Conservation (phyloP, 2,888 invertebrate genomes). For the Tridacna crocea region DNA sequence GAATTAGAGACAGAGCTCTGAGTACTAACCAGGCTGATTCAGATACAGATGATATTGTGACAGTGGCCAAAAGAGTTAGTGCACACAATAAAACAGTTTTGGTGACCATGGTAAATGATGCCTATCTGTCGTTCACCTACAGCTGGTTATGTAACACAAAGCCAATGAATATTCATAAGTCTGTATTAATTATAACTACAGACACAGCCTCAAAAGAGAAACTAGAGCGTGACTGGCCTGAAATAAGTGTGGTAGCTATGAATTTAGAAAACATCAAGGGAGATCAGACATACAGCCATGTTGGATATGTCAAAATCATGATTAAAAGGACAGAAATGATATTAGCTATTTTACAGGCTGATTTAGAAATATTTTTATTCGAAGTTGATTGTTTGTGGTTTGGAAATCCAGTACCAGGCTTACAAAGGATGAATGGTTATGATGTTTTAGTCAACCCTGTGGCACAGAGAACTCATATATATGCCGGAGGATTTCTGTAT, state of each 20-base stretch:
- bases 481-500: conserved; percentile 72
- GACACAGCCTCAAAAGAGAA: conserved; percentile 62
- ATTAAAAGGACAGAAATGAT: conserved; percentile 66
- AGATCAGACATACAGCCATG: conserved; percentile 70
- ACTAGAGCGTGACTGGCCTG: conserved; percentile 68
- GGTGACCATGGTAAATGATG: conserved; percentile 71
- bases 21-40: background rate
- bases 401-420: conserved; percentile 67
- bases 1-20: background rate
- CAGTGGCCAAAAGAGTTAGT: conserved; percentile 56
- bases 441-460: conserved; percentile 68
- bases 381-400: conserved; percentile 76
- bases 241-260: conserved; percentile 62
- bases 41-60: conserved; percentile 39
- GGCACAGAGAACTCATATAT: conserved; percentile 41
- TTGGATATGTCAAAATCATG: conserved; percentile 73
- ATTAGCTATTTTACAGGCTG: conserved; percentile 53
- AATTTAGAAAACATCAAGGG: conserved; percentile 51
- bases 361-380: conserved; percentile 69
- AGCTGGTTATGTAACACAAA: conserved; percentile 74
- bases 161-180: conserved; percentile 67
- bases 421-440: conserved; percentile 46
- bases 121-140: conserved; percentile 69
- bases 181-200: conserved; percentile 70
- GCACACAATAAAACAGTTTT: conserved; percentile 59